Percentiles rank a stretch among this genome's conserved stretches.
Conservation (phyloP, 2,113 vertebrate genomes). For the Setophaga coronata region DNA sequence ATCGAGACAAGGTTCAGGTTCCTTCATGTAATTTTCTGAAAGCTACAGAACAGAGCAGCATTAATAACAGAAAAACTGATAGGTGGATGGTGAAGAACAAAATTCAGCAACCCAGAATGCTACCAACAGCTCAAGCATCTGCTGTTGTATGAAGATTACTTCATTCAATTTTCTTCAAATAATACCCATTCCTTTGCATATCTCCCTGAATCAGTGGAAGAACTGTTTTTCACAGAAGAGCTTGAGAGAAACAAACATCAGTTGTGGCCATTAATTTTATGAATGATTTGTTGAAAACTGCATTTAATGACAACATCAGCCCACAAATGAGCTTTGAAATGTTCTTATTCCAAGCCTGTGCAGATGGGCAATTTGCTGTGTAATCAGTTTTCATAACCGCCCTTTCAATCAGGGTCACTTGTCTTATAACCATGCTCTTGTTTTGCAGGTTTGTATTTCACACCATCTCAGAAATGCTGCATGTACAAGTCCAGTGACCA, state of each 20-base stretch:
- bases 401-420: conserved; percentile 17
- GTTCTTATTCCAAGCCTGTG: neutral
- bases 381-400: conserved; percentile 26
- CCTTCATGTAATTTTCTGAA: neutral
- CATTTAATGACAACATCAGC: conserved; percentile 28
- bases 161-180: neutral
- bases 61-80: neutral
- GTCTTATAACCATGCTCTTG: neutral
- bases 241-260: neutral
- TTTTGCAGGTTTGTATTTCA: conserved; percentile 12
- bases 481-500: neutral
- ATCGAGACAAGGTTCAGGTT: neutral
- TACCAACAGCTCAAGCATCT: neutral
- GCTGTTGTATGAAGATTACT: neutral
- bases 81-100: neutral
- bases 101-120: neutral
- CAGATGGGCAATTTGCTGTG: conserved; percentile 43
- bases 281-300: conserved; percentile 43
- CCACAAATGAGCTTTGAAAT: conserved; percentile 41
- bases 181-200: neutral
- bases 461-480: neutral
- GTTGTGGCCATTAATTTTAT: conserved; percentile 33
- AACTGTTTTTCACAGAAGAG: neutral
- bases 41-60: neutral
- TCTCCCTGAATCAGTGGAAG: neutral